Evolutionary conservation across 2,113 vertebrate species (phyloP).

Genomic region (Egretta garzetta): DNA sequence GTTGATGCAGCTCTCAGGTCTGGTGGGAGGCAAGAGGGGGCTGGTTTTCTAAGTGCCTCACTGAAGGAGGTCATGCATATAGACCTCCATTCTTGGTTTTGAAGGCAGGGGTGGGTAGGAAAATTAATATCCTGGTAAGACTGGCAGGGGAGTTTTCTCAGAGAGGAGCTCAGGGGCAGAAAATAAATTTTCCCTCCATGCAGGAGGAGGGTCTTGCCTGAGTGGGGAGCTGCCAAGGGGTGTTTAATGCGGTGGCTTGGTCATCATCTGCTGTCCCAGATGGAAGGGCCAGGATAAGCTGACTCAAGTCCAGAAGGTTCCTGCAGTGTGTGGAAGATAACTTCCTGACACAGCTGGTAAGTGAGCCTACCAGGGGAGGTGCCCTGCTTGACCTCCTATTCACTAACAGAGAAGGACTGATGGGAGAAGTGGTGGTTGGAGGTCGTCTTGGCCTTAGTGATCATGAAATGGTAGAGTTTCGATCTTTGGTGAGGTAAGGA

Average conservation of each 20-base stretch:
- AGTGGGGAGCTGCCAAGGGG: neutral
- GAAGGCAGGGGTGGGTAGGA: accelerated
- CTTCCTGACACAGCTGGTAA: too few relatives aligned
- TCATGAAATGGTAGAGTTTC: too few relatives aligned
- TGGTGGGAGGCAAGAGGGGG: accelerated
- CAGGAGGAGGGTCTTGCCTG: neutral
- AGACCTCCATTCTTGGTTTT: neutral
- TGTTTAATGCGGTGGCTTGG: neutral
- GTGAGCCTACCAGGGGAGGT: too few relatives aligned
- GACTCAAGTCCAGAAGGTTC: too few relatives aligned
- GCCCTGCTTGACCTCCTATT: too few relatives aligned
- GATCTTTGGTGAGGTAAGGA: too few relatives aligned
- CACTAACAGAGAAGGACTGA: too few relatives aligned
- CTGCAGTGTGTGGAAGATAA: too few relatives aligned
- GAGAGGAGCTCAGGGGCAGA: neutral
- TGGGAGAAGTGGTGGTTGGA: too few relatives aligned
- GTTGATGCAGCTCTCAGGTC: neutral
- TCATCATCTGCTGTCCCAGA: neutral
- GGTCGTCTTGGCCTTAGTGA: too few relatives aligned
- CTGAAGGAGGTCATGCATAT: neutral
- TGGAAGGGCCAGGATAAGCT: neutral
- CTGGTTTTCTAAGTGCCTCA: neutral
- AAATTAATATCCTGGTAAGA: neutral
- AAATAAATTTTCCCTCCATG: neutral
- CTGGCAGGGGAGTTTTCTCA: neutral